Base-by-base conservation (phyloP, 2,888 invertebrate species). In the Siphlonurus alternatus region DNA sequence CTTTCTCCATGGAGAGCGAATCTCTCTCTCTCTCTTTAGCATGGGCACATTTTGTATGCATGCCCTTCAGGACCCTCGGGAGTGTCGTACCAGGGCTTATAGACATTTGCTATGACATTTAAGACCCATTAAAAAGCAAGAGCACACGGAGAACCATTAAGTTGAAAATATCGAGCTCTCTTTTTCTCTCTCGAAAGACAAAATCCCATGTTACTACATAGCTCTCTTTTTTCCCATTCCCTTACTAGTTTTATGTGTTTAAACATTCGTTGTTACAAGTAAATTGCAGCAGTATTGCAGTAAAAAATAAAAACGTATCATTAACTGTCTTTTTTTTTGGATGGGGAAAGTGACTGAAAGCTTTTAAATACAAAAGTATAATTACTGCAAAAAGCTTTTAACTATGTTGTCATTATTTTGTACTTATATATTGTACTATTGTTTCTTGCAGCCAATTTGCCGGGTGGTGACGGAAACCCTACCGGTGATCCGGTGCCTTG, bases 61-160 rank as follows among this genome's bases (percentile, higher is more conserved):
- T 38, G 38, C 38, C 38, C 38, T 38, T 38, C 38, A 38, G n/a
- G n/a, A 38, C 38, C 15, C 38, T 38, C 38, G 38, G 5, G 38
- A 38, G 38, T 38, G 38, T 38, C 38, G 38, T 38, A 38, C 38
- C n/a, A n/a, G n/a, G n/a, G n/a, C n/a, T n/a, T n/a, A 51, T 51
- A 56, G 56, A 56, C 56, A 56, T 56, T 38, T 56, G 56, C 19
- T 56, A n/a, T 56, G 56, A 56, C 56, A 56, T 56, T 56, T 56
- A 56, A 56, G 56, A 56, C 19, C 56, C 56, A 56, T 22, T 56
- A 56, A 56, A 56, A 38, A 38, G 5, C 38, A 38, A 38, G 38
- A 38, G 38, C 38, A 38, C 15, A 38, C 15, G 15, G 15, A 38
- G 38, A 38, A 38, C 38, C 38, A 38, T 38, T 38, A 38, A 38